Evolutionary conservation across 23 tunicate genomes (phyloP), one percentile per base, ranked within the genome.

Genomic region (Clavelina lepadiformis): DNA sequence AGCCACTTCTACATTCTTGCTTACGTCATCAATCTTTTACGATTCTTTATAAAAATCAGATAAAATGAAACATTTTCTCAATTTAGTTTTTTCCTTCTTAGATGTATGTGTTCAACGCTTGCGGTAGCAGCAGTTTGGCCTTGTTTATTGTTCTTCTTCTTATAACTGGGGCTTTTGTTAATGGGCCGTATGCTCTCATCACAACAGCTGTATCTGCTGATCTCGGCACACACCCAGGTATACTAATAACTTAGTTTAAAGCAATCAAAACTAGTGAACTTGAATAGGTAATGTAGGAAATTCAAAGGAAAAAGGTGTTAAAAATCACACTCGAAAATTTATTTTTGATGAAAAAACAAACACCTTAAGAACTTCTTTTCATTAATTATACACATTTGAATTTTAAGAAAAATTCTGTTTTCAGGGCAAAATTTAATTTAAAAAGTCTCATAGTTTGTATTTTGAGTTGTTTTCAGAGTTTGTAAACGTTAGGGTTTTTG

Each of bases 141-240:
- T 58, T 89, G 3, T 75, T 41, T 63, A 60, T 89, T 33, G 50
- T 77, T 8, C 63, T 89, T 28, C 69, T 89, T 8, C 46, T 89
- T 2, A 56, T 81, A 15, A 89, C 97, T 31, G 97, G 97, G 25
- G 83, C 75, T 1, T 89, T 89, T 71, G 97, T 89, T 15, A 89
- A 89, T 55, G 97, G 89, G 0, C 97, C 97, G 0, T 89, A 89
- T 50, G 97, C 97, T 5, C 89, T 89, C 26, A 89, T 89, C 28
- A 89, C 97, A 13, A 89, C 97, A 22, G 97, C 97, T 15, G 97
- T 89, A 31, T 81, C 89, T 28, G 97, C 97, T 46, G 97, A 89
- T 38, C 74, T 89, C 20, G 97, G 97, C 25, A 89, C 97, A 24
- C 97, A 89, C 49, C 45, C 52, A 70, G 79, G 94, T 85, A 74